Percentiles rank a stretch among this genome's conserved stretches.
Conservation (phyloP, 2,888 invertebrate species). For the Hylaea fasciaria region DNA sequence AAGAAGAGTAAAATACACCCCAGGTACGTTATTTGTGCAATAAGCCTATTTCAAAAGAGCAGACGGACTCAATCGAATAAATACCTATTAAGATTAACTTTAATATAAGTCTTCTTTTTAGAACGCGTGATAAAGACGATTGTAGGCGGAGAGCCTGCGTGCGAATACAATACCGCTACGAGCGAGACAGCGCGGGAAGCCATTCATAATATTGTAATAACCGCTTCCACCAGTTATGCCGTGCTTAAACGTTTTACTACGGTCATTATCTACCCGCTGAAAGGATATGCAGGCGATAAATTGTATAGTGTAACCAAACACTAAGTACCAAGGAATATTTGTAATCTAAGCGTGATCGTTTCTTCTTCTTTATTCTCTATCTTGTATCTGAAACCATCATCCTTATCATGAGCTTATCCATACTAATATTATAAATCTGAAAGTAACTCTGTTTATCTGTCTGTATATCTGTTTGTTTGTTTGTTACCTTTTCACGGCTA, state of each 20-base stretch:
- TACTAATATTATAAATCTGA: too few species aligned
- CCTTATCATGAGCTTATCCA: too few species aligned
- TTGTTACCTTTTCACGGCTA: too few species aligned
- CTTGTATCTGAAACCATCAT: too few species aligned
- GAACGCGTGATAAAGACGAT: constrained; percentile 8
- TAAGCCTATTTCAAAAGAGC: too few species aligned
- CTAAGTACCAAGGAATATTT: constrained; percentile 24
- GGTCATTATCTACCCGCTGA: constrained; percentile 85
- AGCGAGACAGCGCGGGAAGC: constrained; percentile 63
- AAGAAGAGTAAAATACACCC: too few species aligned
- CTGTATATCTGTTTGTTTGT: too few species aligned
- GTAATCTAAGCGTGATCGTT: constrained; percentile 3
- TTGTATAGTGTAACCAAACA: constrained; percentile 72
- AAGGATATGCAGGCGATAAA: constrained; percentile 85
- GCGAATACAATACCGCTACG: constrained; percentile 24
- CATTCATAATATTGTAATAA: constrained; percentile 85
- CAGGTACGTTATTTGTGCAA: too few species aligned
- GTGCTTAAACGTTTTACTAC: constrained; percentile 85
- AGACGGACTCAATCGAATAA: too few species aligned
- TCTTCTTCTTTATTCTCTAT: background rate
- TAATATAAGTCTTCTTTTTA: background rate
- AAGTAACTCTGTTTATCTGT: too few species aligned
- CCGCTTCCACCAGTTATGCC: constrained; percentile 83
- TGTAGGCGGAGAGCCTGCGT: constrained; percentile 15
- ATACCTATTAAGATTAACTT: too few species aligned